Base-by-base conservation (phyloP, 2,113 vertebrate genomes). In the Hucho hucho region DNA sequence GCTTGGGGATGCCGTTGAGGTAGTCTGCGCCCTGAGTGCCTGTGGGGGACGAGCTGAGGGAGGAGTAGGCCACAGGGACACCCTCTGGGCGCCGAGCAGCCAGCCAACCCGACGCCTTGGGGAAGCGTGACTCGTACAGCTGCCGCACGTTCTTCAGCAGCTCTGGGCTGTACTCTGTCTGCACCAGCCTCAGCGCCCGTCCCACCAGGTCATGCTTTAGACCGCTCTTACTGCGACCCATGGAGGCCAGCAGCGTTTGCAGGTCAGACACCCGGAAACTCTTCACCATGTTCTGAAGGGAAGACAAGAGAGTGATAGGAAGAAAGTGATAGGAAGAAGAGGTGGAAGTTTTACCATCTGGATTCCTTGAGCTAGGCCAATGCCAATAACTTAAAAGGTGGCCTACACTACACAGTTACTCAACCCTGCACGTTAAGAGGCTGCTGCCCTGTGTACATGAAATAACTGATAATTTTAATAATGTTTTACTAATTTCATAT, bases 251-350 rank as follows among this genome's bases (percentile, higher is more conserved):
- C 89, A 99, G 94, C 79, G 97, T 97, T 92, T 99, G 98, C 87
- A 99, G 96, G 92, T 99, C 98, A 83, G 97, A 98, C 81, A 99
- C 97, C 89, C 98, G 94, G 91, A 99, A 99, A 93, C 97, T 98
- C 95, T 98, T 98, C 89, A 99, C 97, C 98, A 99, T 99, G 93
- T 99, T 98, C 98, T 99, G 70, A 0, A 64, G 59, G 1, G 75
- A 67, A 29, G 80, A 87, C 79, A 73, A 25, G 63, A 64, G n/a
- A 25, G 3, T 18, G 46, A 25, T 56, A 49, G 49, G 63, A 63
- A 24, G 43, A 22, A n/a, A 49, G 46, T 14, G 46, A 13, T 6
- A 53, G 49, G 11, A 24, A 22, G 28, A 12, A 65, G 14, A 46
- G 22, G 46, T n/a, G 16, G 49, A 65, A 53, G 77, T 0, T 9